Evolutionary conservation across 2,888 invertebrate species (phyloP).

Genomic region (Leucania comma): DNA sequence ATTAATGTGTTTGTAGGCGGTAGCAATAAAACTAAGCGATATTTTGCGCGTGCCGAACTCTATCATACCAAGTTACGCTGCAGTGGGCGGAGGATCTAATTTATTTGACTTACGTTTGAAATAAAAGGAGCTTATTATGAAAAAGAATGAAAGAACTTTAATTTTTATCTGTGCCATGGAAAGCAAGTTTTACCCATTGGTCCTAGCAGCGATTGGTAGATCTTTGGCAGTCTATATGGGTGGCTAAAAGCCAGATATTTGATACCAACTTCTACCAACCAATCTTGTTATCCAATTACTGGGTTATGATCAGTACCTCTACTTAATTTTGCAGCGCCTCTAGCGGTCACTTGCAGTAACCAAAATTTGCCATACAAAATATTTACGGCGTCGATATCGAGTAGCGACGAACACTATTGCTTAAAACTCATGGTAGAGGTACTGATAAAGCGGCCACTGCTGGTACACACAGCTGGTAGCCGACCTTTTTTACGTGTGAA

Average conservation of each 20-base stretch:
- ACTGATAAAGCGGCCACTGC: too few species aligned
- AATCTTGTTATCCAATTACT: too few species aligned
- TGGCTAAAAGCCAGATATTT: too few species aligned
- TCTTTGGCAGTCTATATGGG: neutral
- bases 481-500: neutral
- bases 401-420: too few species aligned
- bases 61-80: constrained; percentile 28
- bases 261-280: too few species aligned
- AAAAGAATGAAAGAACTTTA: neutral
- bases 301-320: too few species aligned
- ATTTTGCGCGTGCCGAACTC: constrained; percentile 53
- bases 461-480: too few species aligned
- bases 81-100: constrained; percentile 40
- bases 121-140: constrained; percentile 2
- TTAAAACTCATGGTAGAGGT: too few species aligned
- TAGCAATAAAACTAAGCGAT: constrained; percentile 46
- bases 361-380: too few species aligned
- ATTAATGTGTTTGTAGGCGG: constrained; percentile 53
- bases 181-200: neutral
- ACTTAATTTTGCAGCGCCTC: too few species aligned
- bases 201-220: neutral
- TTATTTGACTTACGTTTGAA: constrained; percentile 9
- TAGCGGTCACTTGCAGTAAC: too few species aligned
- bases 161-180: neutral
- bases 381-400: too few species aligned